phyloP scores from a whole-genome alignment of 1,140 invertebrate genomes.

The Dreissena rostriformis region DNA sequence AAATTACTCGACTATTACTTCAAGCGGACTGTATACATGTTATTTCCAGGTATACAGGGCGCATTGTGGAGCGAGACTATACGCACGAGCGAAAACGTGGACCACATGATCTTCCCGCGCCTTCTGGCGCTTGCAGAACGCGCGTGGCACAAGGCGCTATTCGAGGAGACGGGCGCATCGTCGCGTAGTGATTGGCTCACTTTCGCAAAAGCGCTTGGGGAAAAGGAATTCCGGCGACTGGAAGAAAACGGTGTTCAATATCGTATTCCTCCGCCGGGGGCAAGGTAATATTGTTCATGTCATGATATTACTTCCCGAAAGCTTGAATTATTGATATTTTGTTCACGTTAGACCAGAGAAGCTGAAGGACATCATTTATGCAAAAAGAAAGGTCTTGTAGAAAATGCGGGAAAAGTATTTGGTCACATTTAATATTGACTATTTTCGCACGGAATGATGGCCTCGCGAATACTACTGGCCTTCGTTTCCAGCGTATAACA shows the following conservation, averaged over 20 bases:
- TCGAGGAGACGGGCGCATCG: constrained; percentile 43
- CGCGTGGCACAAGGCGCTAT: constrained; percentile 67
- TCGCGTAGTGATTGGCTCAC: constrained; percentile 15
- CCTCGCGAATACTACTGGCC: too few species aligned
- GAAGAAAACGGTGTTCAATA: constrained; percentile 61
- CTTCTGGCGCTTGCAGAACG: constrained; percentile 67
- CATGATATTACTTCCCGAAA: too few species aligned
- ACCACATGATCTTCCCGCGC: constrained; percentile 65
- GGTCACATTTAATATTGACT: too few species aligned
- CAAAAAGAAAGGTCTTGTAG: too few species aligned
- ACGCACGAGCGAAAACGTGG: constrained; percentile 54
- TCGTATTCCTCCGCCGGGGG: constrained; percentile 63
- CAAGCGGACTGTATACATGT: too few species aligned
- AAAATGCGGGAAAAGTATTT: too few species aligned
- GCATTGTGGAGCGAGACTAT: constrained; percentile 65
- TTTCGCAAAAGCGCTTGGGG: constrained; percentile 60
- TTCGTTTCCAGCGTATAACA: too few species aligned
- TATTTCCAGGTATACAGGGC: constrained; percentile 60
- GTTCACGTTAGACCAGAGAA: too few species aligned
- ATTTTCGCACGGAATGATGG: too few species aligned
- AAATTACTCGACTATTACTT: too few species aligned
- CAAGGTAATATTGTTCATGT: constrained; percentile 34
- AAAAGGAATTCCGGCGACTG: constrained; percentile 60
- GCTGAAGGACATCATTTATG: too few species aligned
- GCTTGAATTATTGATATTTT: too few species aligned